phyloP scores from a whole-genome alignment of 2,888 invertebrate species.

The Pachymerium ferrugineum region DNA sequence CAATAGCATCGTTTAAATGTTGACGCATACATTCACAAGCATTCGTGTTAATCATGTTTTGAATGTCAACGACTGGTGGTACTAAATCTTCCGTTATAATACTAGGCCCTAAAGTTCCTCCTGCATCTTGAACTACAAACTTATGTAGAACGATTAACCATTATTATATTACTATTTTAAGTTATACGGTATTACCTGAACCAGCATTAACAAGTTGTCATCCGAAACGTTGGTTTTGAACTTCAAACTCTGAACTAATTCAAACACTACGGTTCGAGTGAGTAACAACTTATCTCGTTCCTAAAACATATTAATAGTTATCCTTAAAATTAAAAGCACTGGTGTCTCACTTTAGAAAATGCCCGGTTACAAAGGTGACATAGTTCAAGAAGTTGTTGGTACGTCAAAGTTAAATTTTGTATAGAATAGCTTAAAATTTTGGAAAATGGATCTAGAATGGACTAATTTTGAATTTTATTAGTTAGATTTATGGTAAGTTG shows the following conservation, averaged over 20 bases:
- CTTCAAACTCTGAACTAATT: conserved; percentile 89
- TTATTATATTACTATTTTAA: too few relatives aligned
- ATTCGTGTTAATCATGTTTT: conserved; percentile 57
- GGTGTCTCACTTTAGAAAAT: conserved; percentile 62
- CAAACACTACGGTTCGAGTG: conserved; percentile 85
- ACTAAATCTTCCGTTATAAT: conserved; percentile 58
- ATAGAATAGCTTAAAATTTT: conserved; percentile 90
- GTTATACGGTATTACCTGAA: conserved; percentile 62
- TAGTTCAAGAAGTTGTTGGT: conserved; percentile 67
- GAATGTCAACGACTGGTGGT: conserved; percentile 33
- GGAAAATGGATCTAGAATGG: conserved; percentile 88
- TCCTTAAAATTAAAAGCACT: background rate
- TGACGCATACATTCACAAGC: conserved; percentile 91
- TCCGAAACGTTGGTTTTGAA: conserved; percentile 93
- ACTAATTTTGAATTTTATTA: conserved; percentile 43
- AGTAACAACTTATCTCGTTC: conserved; percentile 92
- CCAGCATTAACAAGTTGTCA: conserved; percentile 83
- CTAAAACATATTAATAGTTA: conserved; percentile 46
- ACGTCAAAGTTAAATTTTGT: conserved; percentile 74
- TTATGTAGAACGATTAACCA: conserved; percentile 37
- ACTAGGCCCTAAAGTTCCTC: conserved; percentile 76
- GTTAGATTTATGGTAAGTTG: background rate
- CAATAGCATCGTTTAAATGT: conserved; percentile 85
- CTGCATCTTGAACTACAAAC: conserved; percentile 64
- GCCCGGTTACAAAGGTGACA: conserved; percentile 84